These are phyloP conservation scores for Cetoscarus ocellatus DNA, from an alignment of 2,797 vertebrate genomes.

Conservation along the genomic window DNA sequence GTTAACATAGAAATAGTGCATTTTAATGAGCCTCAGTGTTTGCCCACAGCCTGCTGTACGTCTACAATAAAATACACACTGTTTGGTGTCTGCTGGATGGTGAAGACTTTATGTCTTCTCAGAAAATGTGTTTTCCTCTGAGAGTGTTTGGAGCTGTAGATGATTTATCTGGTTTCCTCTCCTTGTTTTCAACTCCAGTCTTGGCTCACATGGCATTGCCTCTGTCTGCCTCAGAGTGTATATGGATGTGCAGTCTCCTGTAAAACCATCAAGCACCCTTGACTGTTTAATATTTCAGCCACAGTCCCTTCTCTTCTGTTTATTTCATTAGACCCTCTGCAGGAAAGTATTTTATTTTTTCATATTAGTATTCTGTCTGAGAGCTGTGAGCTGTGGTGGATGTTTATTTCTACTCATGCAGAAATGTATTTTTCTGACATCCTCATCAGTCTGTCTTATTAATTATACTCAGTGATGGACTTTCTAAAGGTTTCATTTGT, in stretches of 20 bases:
- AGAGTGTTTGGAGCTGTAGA: background rate
- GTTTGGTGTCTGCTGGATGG: background rate
- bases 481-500: conserved; percentile 4
- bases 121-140: conserved; percentile 1
- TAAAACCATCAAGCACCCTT: conserved; percentile 12
- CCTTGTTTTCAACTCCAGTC: conserved; percentile 13
- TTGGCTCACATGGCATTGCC: conserved; percentile 6
- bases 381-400: background rate
- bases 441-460: conserved; percentile 1
- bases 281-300: background rate
- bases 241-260: conserved; percentile 5
- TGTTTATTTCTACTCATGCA: background rate
- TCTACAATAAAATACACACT: background rate
- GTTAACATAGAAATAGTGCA: background rate
- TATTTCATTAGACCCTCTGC: conserved; percentile 26
- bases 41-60: background rate
- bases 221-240: conserved; percentile 5
- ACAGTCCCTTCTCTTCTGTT: conserved; percentile 13
- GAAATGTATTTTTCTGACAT: background rate
- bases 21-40: background rate
- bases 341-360: conserved; percentile 14
- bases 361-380: conserved; percentile 3
- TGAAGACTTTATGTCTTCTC: background rate
- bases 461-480: conserved; percentile 1
- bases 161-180: conserved; percentile 27